Evolutionary conservation across 2,888 invertebrate genomes (phyloP), one percentile per base, ranked within the genome.

Genomic region (Helobdella robusta): DNA sequence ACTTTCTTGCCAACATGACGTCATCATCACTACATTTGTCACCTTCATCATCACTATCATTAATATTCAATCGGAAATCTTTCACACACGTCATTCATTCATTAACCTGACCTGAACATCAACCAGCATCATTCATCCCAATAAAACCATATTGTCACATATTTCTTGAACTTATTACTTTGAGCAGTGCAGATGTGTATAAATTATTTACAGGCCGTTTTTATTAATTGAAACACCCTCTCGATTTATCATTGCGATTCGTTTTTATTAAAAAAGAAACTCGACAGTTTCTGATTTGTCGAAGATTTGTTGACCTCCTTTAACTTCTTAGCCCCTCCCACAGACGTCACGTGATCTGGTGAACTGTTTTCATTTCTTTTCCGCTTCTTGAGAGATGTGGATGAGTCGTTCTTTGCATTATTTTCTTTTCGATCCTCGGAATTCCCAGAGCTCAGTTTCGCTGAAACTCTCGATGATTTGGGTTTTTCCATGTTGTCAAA

Each of bases 401-500:
- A n/a, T n/a, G n/a, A n/a, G n/a, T n/a, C n/a, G n/a, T n/a, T 23
- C 30, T n/a, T 4, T 25, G 4, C 54, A 54, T 25, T 23, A 11
- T n/a, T 6, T 2, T 23, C 1, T 46, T 1, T 1, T n/a, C 6
- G 2, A 23, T 62, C 62, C 20, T 48, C 50, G 1, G 40, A 35
- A 20, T 60, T 40, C 18, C 18, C 25, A 25, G 46, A 23, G 2
- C 25, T 25, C 5, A 4, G 11, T 2, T 28, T 44, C 18, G 28
- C 25, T 2, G 35, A 25, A 20, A 28, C 18, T 23, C 44, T 11
- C 18, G 62, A 32, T 0, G 58, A 18, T 62, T 46, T 58, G 68
- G 72, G 46, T 66, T 66, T 67, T 71, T 73, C 67, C 72, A 77
- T 72, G 65, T 69, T 72, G 68, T 77, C 77, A 73, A 77, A 77